Evolutionary conservation across 23 tunicate genomes (phyloP).

Genomic region (Styela plicata): DNA sequence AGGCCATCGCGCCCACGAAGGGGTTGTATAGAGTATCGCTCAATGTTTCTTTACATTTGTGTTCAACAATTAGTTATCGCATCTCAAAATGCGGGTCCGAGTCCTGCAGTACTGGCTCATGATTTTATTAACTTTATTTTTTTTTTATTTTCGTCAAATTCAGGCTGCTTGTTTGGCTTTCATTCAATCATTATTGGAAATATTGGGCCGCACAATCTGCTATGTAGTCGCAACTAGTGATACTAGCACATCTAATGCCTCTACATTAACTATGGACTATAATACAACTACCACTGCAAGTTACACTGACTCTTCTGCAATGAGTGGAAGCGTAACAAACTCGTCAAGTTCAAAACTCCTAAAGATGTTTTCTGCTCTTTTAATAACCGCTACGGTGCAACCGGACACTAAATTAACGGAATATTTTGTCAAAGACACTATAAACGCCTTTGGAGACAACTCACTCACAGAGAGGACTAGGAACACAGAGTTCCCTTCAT

Average conservation of each 20-base stretch:
- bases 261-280: not conserved
- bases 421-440: not conserved
- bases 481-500: not conserved
- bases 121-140: too few relatives aligned
- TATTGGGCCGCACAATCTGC: conserved; percentile 14
- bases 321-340: not conserved
- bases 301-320: too few relatives aligned
- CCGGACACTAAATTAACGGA: not conserved
- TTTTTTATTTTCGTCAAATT: too few relatives aligned
- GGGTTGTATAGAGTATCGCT: too few relatives aligned
- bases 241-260: not conserved
- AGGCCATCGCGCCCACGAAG: too few relatives aligned
- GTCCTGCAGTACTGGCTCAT: too few relatives aligned
- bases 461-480: not conserved
- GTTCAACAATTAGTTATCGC: too few relatives aligned
- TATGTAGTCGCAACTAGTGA: not conserved
- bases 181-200: conserved; percentile 17
- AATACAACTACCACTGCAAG: not conserved
- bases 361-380: not conserved
- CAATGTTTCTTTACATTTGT: too few relatives aligned
- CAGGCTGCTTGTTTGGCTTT: conserved; percentile 17
- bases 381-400: not conserved
- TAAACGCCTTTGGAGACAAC: not conserved
- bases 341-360: not conserved
- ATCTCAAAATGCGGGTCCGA: too few relatives aligned